A percentile compares a stretch with the other conserved stretches of the same genome.
Conservation (phyloP, 2,113 vertebrate genomes). For the Gallinago paraguaiae region DNA sequence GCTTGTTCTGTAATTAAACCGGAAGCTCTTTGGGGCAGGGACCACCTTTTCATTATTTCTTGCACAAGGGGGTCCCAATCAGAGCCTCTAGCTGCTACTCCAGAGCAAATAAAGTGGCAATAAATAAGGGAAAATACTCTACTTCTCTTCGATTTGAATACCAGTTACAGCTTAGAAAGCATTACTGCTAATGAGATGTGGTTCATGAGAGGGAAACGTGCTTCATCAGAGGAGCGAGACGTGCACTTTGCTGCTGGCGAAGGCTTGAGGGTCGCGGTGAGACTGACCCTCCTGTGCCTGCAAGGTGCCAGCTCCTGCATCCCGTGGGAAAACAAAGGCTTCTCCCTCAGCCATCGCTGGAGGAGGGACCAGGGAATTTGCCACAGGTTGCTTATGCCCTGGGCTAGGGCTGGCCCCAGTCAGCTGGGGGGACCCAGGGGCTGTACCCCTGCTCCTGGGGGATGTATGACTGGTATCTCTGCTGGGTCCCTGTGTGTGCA, state of each 20-base stretch:
- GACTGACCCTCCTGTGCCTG: background rate
- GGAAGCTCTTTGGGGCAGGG: conserved; percentile 60
- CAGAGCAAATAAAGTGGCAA: conserved; percentile 26
- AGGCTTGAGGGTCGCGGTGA: fast-evolving
- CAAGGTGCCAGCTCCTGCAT: background rate
- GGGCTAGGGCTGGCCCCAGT: background rate
- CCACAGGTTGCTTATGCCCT: background rate
- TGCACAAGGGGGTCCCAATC: conserved; percentile 33
- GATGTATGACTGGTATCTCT: fast-evolving
- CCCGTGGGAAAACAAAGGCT: fast-evolving
- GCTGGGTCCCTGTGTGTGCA: background rate
- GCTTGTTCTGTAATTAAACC: conserved; percentile 48
- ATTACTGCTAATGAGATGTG: background rate
- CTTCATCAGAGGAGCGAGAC: background rate
- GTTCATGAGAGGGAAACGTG: background rate
- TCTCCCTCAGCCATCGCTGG: fast-evolving
- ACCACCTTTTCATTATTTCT: conserved; percentile 44
- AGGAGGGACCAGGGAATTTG: background rate
- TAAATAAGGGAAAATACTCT: conserved; percentile 33
- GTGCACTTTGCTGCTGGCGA: background rate
- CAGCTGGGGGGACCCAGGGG: background rate
- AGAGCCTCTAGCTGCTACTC: conserved; percentile 34
- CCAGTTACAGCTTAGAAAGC: conserved; percentile 4
- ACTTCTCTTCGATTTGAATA: conserved; percentile 9
- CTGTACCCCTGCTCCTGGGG: background rate